Base-by-base conservation (phyloP, 2,888 invertebrate species). In the Diaprepes abbreviatus region DNA sequence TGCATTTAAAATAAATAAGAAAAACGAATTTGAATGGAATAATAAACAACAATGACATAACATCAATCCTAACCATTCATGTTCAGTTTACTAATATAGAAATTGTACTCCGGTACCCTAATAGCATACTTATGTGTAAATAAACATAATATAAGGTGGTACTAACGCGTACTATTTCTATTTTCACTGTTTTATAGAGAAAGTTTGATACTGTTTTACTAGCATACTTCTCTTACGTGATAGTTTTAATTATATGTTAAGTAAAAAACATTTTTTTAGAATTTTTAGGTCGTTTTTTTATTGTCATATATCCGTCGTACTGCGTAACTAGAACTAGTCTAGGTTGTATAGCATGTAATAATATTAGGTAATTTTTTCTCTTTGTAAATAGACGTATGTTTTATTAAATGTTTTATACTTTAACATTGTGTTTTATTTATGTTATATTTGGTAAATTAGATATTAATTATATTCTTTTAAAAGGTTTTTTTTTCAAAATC, bases 181-280 rank as follows among this genome's bases (percentile, higher is more conserved):
- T 43, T 31, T 58, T 43, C 31, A 43, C 21, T 38, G 43, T 60
- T 60, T 60, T 35, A 14, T 48, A 33, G 45, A 54, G 35, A 35
- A 54, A 36, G 54, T 54, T 19, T 36, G 14, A 38, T 55, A 19
- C 55, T 21, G 19, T 14, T 59, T 28, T 40, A 55, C 19, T 33
- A 21, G 19, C 52, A 17, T 36, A 19, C 19, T 24, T 33, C 24
- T 28, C 28, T 43, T 59, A 59, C 43, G 58, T 59, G 40, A 59
- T 59, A 40, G 14, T 38, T 59, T 31, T 43, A 45, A 59, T 59
- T 28, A 59, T 59, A 40, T 59, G 19, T 45, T 59, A 14, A 59
- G 4, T 19, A 17, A 24, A 31, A 59, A 43, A n/a, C 14, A 21
- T 55, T 58, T 28, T 55, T 14, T 31, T 9, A 7, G 31, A 45